phyloP scores from a whole-genome alignment of 2,113 vertebrate species.

The Solenodon paradoxus region DNA sequence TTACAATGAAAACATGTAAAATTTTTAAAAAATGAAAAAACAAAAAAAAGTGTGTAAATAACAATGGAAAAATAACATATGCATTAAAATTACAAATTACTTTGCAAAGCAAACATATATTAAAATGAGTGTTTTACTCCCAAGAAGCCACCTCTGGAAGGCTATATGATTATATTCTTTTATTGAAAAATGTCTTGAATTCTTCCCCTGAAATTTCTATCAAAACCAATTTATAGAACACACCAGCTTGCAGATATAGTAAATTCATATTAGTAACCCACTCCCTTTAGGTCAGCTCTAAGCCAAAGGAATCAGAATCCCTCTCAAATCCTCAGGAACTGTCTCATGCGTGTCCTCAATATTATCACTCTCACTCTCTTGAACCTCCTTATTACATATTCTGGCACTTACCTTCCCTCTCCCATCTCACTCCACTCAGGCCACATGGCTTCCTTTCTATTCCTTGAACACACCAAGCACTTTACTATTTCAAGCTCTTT shows the following conservation, averaged over 20 bases:
- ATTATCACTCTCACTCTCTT: not conserved
- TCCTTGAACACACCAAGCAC: not conserved
- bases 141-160: not conserved
- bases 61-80: not conserved
- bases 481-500: not conserved
- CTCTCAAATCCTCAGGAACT: not conserved
- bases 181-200: not conserved
- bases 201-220: slow-evolving; percentile 33
- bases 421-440: not conserved
- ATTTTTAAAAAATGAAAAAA: slow-evolving; percentile 7
- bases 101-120: slow-evolving; percentile 27
- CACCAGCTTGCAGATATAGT: not conserved
- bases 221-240: slow-evolving; percentile 26
- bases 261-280: not conserved
- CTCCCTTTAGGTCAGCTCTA: not conserved
- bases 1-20: not conserved
- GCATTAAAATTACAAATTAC: not conserved
- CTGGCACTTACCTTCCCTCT: not conserved
- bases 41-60: slow-evolving; percentile 46
- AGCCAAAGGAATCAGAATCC: not conserved
- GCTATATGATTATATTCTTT: not conserved
- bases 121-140: slow-evolving; percentile 18
- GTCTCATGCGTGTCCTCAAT: not conserved
- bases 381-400: not conserved
- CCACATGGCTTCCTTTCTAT: not conserved